These are phyloP conservation scores for Mustelus asterias DNA, from an alignment of 2,113 vertebrate species.

Conservation along the genomic window DNA sequence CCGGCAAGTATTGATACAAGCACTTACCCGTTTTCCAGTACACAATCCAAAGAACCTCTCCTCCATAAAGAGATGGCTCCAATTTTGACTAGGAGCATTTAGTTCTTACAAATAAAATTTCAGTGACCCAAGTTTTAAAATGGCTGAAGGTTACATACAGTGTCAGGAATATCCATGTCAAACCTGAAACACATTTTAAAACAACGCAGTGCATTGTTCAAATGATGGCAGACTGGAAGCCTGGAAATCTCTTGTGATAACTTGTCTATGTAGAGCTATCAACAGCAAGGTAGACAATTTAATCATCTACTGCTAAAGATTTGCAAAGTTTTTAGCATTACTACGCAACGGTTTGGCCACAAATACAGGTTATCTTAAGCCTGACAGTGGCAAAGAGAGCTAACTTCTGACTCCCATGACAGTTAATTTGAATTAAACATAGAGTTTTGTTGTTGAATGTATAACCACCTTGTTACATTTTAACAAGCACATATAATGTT, in stretches of 20 bases:
- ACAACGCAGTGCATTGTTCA: constrained; percentile 30
- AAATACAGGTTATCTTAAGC: neutral
- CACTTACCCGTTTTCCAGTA: constrained; percentile 8
- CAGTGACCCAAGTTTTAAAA: constrained; percentile 22
- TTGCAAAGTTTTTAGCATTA: neutral
- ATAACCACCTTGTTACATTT: neutral
- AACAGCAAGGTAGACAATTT: neutral
- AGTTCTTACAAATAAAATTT: constrained; percentile 13
- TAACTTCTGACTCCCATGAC: neutral
- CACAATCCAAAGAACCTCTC: neutral
- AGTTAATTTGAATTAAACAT: neutral
- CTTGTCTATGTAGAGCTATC: neutral
- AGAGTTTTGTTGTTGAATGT: neutral
- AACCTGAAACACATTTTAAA: constrained; percentile 37
- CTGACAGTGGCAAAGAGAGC: neutral
- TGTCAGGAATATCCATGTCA: neutral
- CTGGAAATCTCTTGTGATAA: neutral
- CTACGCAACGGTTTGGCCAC: neutral
- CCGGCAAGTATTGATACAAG: neutral
- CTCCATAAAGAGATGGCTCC: constrained; percentile 2
- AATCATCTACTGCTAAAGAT: constrained; percentile 15
- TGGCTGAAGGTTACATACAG: neutral
- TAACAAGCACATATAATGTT: neutral
- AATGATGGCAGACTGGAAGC: constrained; percentile 24
- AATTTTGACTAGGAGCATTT: constrained; percentile 14